Evolutionary conservation across 2,888 invertebrate species (phyloP).

Genomic region (Drosophila rellima): DNA sequence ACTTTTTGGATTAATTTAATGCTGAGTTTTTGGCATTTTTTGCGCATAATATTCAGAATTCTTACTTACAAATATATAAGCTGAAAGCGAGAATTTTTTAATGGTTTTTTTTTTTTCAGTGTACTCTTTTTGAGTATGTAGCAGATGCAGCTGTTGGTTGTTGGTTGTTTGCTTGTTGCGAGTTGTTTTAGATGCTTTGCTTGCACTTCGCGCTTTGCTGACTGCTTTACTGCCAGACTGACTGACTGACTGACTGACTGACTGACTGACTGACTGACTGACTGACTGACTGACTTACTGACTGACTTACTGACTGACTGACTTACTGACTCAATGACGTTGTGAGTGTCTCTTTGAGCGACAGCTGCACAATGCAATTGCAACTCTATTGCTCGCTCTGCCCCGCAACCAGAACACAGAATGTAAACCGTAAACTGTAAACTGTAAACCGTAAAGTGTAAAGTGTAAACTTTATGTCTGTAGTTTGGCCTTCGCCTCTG

Average conservation of each 20-base stretch:
- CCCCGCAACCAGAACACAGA: slow-evolving; percentile 33
- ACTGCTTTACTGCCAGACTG: slow-evolving; percentile 28
- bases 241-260: slow-evolving; percentile 14
- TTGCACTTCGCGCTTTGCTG: slow-evolving; percentile 54
- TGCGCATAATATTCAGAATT: no score
- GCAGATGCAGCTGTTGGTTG: slow-evolving; percentile 20
- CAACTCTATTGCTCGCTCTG: slow-evolving; percentile 44
- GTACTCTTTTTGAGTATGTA: no score
- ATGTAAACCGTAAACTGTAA: slow-evolving; percentile 32
- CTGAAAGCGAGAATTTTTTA: no score
- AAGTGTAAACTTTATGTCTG: slow-evolving; percentile 68
- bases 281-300: slow-evolving; percentile 19
- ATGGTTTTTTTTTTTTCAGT: no score
- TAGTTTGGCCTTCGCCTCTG: slow-evolving; percentile 41
- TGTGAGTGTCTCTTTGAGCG: slow-evolving; percentile 46
- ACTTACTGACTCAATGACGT: slow-evolving; percentile 24
- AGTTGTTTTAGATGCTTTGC: slow-evolving; percentile 52
- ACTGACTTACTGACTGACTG: slow-evolving; percentile 20
- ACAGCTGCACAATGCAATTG: slow-evolving; percentile 62
- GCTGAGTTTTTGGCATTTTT: no score
- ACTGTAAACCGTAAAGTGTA: slow-evolving; percentile 41
- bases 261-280: slow-evolving; percentile 24
- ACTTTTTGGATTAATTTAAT: no score
- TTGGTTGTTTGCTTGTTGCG: slow-evolving; percentile 31
- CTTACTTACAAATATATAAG: no score